Evolutionary conservation across 2,797 vertebrate species (phyloP).

Genomic region (Lophotriccus pileatus): DNA sequence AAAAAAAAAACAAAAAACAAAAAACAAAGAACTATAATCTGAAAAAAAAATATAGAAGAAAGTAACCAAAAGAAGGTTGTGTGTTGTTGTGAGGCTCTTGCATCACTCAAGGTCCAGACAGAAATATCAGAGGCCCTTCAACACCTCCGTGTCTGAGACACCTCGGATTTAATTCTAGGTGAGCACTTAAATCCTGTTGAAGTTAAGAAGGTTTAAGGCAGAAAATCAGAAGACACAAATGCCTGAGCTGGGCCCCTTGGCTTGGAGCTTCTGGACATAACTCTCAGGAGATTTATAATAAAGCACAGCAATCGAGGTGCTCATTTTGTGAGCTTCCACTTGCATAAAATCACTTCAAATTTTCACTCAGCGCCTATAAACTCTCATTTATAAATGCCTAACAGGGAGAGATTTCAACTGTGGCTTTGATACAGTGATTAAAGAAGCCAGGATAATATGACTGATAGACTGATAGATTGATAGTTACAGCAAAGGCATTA

Average conservation of each 20-base stretch:
- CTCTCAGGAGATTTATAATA: not conserved
- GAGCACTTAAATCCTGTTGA: not conserved
- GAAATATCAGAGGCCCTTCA: not conserved
- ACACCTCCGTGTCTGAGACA: not conserved
- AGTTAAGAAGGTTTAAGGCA: not conserved
- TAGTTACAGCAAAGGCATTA: not conserved
- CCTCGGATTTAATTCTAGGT: fast-evolving
- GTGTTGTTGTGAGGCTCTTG: not conserved
- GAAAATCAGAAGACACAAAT: not conserved
- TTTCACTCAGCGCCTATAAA: not conserved
- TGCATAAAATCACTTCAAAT: not conserved
- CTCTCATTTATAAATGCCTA: not conserved
- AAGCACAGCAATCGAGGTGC: fast-evolving
- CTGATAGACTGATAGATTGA: not conserved
- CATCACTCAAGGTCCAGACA: not conserved
- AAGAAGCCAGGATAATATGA: not conserved
- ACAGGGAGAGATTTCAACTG: not conserved
- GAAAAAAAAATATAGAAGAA: fast-evolving
- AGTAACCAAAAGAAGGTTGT: not conserved
- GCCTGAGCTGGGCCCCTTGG: not conserved
- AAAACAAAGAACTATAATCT: not conserved
- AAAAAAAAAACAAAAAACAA: not conserved
- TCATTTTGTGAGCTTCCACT: not conserved
- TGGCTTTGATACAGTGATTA: not conserved
- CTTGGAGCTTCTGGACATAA: not conserved